Conservation (phyloP, 2,113 vertebrate genomes). For the Pheucticus melanocephalus region DNA sequence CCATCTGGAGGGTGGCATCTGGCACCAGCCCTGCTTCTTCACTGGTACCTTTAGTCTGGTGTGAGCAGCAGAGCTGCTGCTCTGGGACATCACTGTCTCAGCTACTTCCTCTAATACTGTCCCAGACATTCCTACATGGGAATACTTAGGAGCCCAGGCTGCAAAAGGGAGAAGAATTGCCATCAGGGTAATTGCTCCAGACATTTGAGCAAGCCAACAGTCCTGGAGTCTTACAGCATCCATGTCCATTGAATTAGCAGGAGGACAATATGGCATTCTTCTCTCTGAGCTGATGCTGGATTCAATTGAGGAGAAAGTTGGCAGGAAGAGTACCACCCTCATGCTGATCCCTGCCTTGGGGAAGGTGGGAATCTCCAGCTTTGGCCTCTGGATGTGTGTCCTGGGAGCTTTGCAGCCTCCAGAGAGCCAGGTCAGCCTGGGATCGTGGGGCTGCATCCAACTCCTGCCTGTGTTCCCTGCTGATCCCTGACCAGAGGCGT, state of each 20-base stretch:
- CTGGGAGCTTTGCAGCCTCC: background rate
- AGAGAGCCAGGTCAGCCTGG: background rate
- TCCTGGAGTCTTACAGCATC: background rate
- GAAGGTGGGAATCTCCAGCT: background rate
- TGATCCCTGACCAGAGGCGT: background rate
- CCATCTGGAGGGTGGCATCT: background rate
- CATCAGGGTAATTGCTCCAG: background rate
- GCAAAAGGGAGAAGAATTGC: background rate
- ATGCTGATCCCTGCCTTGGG: background rate
- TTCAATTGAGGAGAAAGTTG: background rate
- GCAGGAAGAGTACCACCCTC: background rate
- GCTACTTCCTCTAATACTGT: background rate
- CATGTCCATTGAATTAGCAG: background rate
- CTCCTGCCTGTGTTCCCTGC: background rate
- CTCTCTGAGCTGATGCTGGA: background rate
- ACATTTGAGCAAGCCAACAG: background rate
- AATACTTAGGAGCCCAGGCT: background rate
- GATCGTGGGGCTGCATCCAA: accelerated
- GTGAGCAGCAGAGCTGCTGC: background rate
- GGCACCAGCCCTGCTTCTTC: background rate
- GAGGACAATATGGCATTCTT: background rate
- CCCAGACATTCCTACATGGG: background rate
- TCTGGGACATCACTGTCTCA: background rate
- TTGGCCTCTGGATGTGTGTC: background rate
- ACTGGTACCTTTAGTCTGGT: background rate